A percentile compares a stretch with the other conserved stretches of the same genome.
Conservation (phyloP, 37 sponge, comb jelly and placozoan genomes). For the Ianthella basta region DNA sequence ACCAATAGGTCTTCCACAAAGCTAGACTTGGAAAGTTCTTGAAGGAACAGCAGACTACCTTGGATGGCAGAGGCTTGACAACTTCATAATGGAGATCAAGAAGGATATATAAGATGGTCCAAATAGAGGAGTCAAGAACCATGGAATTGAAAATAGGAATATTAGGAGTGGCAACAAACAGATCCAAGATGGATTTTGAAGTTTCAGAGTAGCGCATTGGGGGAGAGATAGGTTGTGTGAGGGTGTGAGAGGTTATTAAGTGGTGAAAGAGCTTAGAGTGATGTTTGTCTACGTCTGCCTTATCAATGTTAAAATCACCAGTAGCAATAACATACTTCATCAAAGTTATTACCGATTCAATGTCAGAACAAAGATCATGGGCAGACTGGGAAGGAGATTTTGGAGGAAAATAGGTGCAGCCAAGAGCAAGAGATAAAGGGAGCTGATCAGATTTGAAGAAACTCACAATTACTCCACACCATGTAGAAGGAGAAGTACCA, state of each 20-base stretch:
- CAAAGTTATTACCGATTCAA: not conserved
- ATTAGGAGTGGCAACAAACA: not conserved
- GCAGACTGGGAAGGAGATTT: not conserved
- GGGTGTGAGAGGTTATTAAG: not conserved
- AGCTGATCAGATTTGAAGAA: not conserved
- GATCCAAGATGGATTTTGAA: slow-evolving; percentile 2
- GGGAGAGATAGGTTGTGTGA: not conserved
- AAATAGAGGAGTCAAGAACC: no score
- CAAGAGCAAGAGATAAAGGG: not conserved
- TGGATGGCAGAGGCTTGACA: no score
- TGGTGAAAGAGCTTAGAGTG: not conserved
- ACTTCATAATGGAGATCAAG: no score
- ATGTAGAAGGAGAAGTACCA: not conserved
- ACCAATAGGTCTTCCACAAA: no score
- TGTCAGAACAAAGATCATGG: not conserved
- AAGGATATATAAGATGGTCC: no score
- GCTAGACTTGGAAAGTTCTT: no score
- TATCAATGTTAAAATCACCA: no score
- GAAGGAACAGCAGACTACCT: no score
- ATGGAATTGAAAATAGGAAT: slow-evolving; percentile 1
- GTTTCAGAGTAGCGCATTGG: not conserved
- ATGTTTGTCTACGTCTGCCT: not conserved
- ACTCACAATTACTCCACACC: not conserved
- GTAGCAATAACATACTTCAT: no score
- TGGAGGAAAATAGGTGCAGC: not conserved